Conservation (phyloP, 2,888 invertebrate genomes). For the Drosophila acutilabella region DNA sequence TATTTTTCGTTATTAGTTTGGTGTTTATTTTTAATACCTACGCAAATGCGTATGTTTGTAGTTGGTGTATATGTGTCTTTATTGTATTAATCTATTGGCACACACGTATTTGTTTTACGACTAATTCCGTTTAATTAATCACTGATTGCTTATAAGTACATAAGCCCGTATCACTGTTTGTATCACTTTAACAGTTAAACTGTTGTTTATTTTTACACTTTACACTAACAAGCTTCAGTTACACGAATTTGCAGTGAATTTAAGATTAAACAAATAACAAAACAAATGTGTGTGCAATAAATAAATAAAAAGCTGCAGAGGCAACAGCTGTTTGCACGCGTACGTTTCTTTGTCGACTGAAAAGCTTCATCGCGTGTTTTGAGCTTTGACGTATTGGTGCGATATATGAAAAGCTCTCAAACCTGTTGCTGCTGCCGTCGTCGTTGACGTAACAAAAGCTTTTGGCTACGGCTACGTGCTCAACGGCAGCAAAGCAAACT, state of each 20-base stretch:
- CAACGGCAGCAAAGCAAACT: slow-evolving; percentile 27
- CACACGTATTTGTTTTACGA: slow-evolving; percentile 7
- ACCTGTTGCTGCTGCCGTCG: slow-evolving; percentile 41
- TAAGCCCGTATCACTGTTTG: background rate
- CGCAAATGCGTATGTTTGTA: slow-evolving; percentile 24
- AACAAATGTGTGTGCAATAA: slow-evolving; percentile 16
- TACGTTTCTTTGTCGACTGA: slow-evolving; percentile 43
- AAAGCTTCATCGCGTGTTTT: slow-evolving; percentile 38
- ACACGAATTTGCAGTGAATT: slow-evolving; percentile 31
- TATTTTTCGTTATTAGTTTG: slow-evolving; percentile 20
- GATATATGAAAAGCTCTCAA: slow-evolving; percentile 27
- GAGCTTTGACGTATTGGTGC: slow-evolving; percentile 39
- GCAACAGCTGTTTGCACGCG: slow-evolving; percentile 47
- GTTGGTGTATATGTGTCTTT: background rate
- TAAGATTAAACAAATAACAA: slow-evolving; percentile 14
- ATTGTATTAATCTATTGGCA: slow-evolving; percentile 24
- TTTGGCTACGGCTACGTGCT: slow-evolving; percentile 42
- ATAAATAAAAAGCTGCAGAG: slow-evolving; percentile 38
- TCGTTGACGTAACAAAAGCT: slow-evolving; percentile 46
- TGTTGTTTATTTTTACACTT: slow-evolving; percentile 6
- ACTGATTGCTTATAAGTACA: slow-evolving; percentile 1
- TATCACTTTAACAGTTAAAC: background rate
- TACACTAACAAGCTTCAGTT: slow-evolving; percentile 16
- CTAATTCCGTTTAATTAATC: slow-evolving; percentile 32
- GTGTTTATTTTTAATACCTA: slow-evolving; percentile 22